Base-by-base conservation (phyloP, 92 coral and sea anemone species). In the Scolanthus callimorphus region DNA sequence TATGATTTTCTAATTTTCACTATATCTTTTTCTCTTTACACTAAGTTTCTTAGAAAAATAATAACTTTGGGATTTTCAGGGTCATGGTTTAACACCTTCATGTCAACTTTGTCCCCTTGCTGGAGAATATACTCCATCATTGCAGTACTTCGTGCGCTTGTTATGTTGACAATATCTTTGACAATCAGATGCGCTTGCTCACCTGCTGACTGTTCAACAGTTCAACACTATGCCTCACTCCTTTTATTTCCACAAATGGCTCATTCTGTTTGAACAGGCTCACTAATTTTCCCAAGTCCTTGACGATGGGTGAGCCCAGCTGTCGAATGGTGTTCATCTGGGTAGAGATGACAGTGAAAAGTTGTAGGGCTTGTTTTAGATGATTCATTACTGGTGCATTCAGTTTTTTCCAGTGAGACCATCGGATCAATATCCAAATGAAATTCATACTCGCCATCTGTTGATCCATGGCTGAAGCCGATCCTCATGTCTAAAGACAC, bases 101-200 rank as follows among this genome's bases (percentile, higher is more conserved):
- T 64, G 27, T 92, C 98, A 31, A 92, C 98, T 20, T 81, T 89
- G 70, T 89, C 94, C 0, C 98, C 98, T 60, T 92, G 98, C 27
- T 81, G 90, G 45, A 85, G 63, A 55, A 92, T 92, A 21, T 89
- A 92, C 28, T 92, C 80, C 83, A 85, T 92, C 61, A 92, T 53
- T 13, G 86, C 83, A 69, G 67, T 56, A 49, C 96, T 82, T 15
- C 88, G 91, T 0, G 74, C 65, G 4, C 58, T 51, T 4, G 85
- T 81, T 20, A 78, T 55, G 31, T 67, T 27, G 8, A 89, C 70
- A 58, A 89, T 86, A 60, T 82, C 92, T 74, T 92, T 76, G 23
- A 92, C 90, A 52, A 92, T 85, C 25, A 83, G 50, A n/a, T 84
- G 60, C 9, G 98, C 98, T 34, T 92, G 94, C 80, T 78, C 85